These are phyloP conservation scores for Pogona vitticeps DNA, from an alignment of 2,113 vertebrate species.

Conservation along the genomic window DNA sequence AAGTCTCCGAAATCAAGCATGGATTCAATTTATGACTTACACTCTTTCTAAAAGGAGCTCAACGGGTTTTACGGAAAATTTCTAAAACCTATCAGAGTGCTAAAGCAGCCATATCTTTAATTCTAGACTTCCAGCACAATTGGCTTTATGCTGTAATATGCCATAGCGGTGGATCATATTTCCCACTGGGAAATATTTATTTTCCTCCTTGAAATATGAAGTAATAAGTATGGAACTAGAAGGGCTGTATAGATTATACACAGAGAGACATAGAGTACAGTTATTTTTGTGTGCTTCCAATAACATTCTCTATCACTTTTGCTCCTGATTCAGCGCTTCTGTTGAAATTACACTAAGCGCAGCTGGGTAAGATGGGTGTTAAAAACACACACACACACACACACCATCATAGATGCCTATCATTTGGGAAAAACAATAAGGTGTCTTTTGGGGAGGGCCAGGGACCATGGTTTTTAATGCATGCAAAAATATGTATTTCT, in stretches of 20 bases:
- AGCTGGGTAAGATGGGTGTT: not conserved
- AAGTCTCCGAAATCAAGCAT: conserved; percentile 25
- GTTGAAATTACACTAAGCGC: conserved; percentile 25
- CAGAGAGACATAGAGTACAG: conserved; percentile 28
- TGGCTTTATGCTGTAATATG: conserved; percentile 50
- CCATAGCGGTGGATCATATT: conserved; percentile 45
- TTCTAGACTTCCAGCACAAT: conserved; percentile 44
- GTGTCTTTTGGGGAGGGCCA: not conserved
- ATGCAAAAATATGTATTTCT: not conserved
- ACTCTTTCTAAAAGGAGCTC: not conserved
- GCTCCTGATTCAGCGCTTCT: conserved; percentile 32
- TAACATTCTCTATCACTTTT: conserved; percentile 21
- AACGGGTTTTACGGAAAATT: not conserved
- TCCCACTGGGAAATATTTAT: conserved; percentile 56
- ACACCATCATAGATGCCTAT: not conserved
- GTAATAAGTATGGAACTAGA: conserved; percentile 56
- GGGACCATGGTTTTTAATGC: not conserved
- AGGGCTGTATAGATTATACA: conserved; percentile 32
- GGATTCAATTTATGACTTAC: not conserved
- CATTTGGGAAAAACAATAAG: not conserved
- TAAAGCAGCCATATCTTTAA: conserved; percentile 44
- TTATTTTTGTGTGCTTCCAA: conserved; percentile 41
- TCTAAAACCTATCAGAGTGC: conserved; percentile 32
- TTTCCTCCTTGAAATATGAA: conserved; percentile 61
- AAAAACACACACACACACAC: too few species aligned